Evolutionary conservation across 2,113 vertebrate species (phyloP).

Genomic region (Nycticorax nycticorax): DNA sequence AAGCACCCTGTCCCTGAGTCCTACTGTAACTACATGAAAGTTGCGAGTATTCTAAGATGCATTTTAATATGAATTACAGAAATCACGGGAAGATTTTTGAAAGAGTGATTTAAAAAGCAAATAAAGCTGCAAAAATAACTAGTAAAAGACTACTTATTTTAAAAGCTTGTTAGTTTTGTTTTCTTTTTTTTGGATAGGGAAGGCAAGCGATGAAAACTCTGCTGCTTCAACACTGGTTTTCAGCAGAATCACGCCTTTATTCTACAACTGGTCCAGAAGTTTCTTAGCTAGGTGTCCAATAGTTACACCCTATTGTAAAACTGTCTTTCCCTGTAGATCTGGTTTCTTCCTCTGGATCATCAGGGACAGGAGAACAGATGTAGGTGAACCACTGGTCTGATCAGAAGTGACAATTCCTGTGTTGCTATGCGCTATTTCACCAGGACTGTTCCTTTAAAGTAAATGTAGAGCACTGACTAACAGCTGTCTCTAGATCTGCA

Average conservation of each 20-base stretch:
- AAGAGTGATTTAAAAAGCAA: neutral
- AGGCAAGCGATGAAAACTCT: neutral
- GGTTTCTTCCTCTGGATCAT: neutral
- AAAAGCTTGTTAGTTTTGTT: neutral
- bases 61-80: neutral
- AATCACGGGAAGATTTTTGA: neutral
- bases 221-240: neutral
- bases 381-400: neutral
- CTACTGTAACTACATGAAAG: neutral
- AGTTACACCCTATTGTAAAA: neutral
- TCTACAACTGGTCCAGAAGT: neutral
- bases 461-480: neutral
- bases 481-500: neutral
- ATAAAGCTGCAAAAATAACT: neutral
- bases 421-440: conserved; percentile 39
- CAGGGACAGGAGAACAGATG: neutral
- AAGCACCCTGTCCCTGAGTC: neutral
- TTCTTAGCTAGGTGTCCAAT: neutral
- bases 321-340: neutral
- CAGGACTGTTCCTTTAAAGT: conserved; percentile 6
- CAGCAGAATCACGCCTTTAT: neutral
- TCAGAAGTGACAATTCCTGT: conserved; percentile 23
- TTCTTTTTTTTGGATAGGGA: neutral
- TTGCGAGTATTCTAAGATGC: neutral
- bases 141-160: neutral